Evolutionary conservation across 1,140 invertebrate species (phyloP), one percentile per base, ranked within the genome.

Genomic region (Apis mellifera): DNA sequence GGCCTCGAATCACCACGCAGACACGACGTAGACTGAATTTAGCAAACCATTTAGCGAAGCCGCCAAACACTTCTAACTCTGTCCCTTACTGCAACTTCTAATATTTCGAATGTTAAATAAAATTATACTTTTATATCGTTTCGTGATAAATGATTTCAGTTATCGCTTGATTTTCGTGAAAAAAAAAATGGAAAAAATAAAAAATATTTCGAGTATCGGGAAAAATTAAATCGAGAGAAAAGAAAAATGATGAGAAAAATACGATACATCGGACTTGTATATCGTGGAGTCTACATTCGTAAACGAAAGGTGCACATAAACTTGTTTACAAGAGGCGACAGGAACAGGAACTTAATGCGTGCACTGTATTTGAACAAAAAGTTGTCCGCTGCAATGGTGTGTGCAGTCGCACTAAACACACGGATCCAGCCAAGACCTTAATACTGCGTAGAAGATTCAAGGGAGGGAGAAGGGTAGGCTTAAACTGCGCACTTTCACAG

Each of bases 371-470:
- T n/a, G 32, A 55, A 42, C 70, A 55, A 77, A 70, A 78, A 77
- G 26, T 70, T 50, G 48, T 23, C 50, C 52, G 66, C 66, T 77
- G 66, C 66, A 55, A 64, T 70, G 74, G n/a, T 77, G 66, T 66
- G n/a, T 77, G 66, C 57, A 78, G 72, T 42, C n/a, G n/a, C n/a
- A n/a, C n/a, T n/a, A n/a, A 26, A 66, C 17, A 17, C 68, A 26
- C 69, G 78, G 83, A 81, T 85, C 70, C 70, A 70, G 15, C 12
- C 70, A 57, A 57, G 65, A 74, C 81, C 82, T 83, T 83, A 74
- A 78, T 72, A 60, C 81, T 83, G 81, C 81, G 76, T 83, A 79
- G 82, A 83, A 83, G 69, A 79, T 73, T 12, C 23, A 42, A 62
- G n/a, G 55, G 54, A 68, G 32, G 23, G 68, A 70, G 68, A 72